These are phyloP conservation scores for Luehdorfia chinensis DNA, from an alignment of 1,140 invertebrate genomes.

Conservation along the genomic window DNA sequence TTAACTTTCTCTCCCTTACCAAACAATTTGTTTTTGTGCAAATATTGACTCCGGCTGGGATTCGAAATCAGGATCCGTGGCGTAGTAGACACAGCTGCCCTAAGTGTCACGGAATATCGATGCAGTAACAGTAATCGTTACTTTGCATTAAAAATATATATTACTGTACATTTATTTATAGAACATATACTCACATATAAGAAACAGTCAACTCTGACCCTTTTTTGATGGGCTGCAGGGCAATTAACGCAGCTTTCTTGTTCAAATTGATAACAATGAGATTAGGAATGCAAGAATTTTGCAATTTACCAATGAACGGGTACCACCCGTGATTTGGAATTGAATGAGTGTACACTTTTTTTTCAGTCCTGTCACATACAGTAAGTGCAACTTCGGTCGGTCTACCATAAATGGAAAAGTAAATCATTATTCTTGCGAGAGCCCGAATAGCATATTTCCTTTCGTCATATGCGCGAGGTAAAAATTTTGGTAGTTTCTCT, in stretches of 20 bases:
- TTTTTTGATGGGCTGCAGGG: constrained; percentile 23
- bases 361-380: not conserved
- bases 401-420: constrained; percentile 17
- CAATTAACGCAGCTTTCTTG: constrained; percentile 27
- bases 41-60: too few species aligned
- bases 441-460: constrained; percentile 19
- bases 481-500: constrained; percentile 21
- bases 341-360: not conserved
- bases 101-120: too few species aligned
- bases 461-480: constrained; percentile 17
- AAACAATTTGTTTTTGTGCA: too few species aligned
- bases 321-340: constrained; percentile 20
- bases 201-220: constrained; percentile 33
- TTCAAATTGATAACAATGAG: constrained; percentile 13
- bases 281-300: constrained; percentile 25
- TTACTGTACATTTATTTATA: too few species aligned
- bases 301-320: constrained; percentile 27
- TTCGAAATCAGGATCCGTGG: too few species aligned
- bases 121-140: too few species aligned
- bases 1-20: too few species aligned
- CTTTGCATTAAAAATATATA: too few species aligned
- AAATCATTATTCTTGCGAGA: constrained; percentile 29
- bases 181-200: constrained; percentile 29
- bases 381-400: constrained; percentile 8
- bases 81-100: too few species aligned